Conservation (phyloP, 2,113 vertebrate genomes). For the Alouatta palliata region DNA sequence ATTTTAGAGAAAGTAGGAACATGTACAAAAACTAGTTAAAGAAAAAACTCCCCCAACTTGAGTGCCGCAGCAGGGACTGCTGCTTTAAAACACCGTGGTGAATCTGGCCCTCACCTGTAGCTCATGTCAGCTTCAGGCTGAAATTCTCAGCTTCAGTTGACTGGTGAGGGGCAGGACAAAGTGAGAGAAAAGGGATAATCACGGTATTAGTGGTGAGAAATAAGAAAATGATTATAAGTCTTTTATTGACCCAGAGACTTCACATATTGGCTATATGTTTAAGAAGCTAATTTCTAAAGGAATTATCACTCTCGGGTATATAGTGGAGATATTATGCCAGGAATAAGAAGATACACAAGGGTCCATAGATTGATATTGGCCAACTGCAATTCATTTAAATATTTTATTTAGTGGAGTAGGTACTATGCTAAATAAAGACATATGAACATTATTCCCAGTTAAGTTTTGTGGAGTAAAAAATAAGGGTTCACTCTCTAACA, state of each 20-base stretch:
- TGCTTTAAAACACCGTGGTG: neutral
- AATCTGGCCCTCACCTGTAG: accelerated
- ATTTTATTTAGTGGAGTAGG: neutral
- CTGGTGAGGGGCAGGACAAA: neutral
- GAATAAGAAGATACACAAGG: neutral
- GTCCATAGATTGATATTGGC: neutral
- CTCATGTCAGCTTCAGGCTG: neutral
- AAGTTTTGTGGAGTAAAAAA: neutral
- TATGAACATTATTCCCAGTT: neutral
- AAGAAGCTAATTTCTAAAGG: neutral
- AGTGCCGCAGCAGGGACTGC: neutral
- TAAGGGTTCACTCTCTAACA: neutral
- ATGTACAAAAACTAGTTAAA: neutral
- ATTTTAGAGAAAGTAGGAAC: neutral
- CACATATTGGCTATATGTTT: neutral
- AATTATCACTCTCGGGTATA: neutral
- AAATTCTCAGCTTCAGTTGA: neutral
- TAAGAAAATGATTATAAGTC: neutral
- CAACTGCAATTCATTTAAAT: neutral
- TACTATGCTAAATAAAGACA: neutral
- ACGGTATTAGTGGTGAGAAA: neutral
- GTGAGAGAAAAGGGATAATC: neutral
- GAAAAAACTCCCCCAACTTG: neutral
- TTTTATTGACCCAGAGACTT: neutral
- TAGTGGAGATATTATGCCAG: accelerated